A percentile compares a stretch with the other conserved stretches of the same genome.
These are phyloP conservation scores for Caenorhabditis inopinata DNA, from an alignment of 1,140 invertebrate genomes.

Conservation along the genomic window DNA sequence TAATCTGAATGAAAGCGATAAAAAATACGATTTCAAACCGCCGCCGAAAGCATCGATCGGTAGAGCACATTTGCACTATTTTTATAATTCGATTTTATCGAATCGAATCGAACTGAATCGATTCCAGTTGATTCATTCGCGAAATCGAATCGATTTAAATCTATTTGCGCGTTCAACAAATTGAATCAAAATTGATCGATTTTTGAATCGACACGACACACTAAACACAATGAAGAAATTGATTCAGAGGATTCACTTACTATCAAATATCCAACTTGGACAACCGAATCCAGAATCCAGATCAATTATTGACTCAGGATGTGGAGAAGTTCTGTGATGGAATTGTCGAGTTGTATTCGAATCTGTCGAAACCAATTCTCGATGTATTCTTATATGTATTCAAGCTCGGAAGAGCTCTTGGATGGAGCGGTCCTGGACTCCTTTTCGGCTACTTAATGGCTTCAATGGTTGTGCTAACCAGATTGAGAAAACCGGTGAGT, in stretches of 20 bases:
- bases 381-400: slow-evolving; percentile 92
- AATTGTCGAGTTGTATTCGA: slow-evolving; percentile 89
- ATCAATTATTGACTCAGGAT: slow-evolving; percentile 91
- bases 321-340: slow-evolving; percentile 95
- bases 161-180: no score
- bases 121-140: no score
- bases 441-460: slow-evolving; percentile 55
- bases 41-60: no score
- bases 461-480: slow-evolving; percentile 57
- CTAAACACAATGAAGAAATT: no score
- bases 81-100: no score
- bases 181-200: no score
- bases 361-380: slow-evolving; percentile 88
- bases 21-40: no score
- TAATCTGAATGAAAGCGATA: no score
- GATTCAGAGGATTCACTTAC: slow-evolving; percentile 85
- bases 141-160: no score
- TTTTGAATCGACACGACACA: no score
- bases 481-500: slow-evolving; percentile 79
- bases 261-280: slow-evolving; percentile 95
- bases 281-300: slow-evolving; percentile 90
- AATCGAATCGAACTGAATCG: no score
- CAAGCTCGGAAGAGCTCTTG: slow-evolving; percentile 80
- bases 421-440: slow-evolving; percentile 72
- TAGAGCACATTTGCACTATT: no score